Evolutionary conservation across 2,888 invertebrate species (phyloP).

Genomic region (Falcaria lacertinaria): DNA sequence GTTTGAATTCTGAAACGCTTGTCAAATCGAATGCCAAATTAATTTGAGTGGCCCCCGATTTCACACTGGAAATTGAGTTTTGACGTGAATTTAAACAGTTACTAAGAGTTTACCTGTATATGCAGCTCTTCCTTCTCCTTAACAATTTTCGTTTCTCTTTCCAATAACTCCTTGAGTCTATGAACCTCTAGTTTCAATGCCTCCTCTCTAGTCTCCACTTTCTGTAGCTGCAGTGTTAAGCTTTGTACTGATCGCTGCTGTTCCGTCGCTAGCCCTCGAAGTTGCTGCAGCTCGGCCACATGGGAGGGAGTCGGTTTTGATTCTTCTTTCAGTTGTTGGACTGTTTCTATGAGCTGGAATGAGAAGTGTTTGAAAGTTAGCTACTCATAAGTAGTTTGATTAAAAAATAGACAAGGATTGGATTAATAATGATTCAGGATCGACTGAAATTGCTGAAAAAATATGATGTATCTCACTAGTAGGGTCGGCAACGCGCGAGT

Average conservation of each 20-base stretch:
- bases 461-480: too few species aligned
- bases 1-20: too few species aligned
- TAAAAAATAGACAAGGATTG: too few species aligned
- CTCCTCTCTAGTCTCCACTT: conserved; percentile 72
- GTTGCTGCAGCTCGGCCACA: conserved; percentile 57
- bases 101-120: conserved; percentile 38
- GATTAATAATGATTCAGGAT: too few species aligned
- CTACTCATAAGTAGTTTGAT: too few species aligned
- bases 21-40: too few species aligned
- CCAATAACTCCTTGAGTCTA: conserved; percentile 66
- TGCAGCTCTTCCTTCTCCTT: conserved; percentile 58
- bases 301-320: conserved; percentile 49
- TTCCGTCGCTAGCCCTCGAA: conserved; percentile 76
- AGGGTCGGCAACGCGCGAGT: too few species aligned
- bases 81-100: too few species aligned
- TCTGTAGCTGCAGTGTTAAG: conserved; percentile 74
- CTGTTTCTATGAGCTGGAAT: conserved; percentile 47
- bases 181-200: conserved; percentile 64
- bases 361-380: not conserved
- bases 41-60: too few species aligned
- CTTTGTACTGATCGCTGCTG: conserved; percentile 79
- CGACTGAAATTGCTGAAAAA: too few species aligned
- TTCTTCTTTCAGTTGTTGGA: conserved; percentile 43
- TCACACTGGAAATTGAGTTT: too few species aligned
- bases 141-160: conserved; percentile 61